Conservation (phyloP, 2,888 invertebrate genomes). For the Pheosia gnoma region DNA sequence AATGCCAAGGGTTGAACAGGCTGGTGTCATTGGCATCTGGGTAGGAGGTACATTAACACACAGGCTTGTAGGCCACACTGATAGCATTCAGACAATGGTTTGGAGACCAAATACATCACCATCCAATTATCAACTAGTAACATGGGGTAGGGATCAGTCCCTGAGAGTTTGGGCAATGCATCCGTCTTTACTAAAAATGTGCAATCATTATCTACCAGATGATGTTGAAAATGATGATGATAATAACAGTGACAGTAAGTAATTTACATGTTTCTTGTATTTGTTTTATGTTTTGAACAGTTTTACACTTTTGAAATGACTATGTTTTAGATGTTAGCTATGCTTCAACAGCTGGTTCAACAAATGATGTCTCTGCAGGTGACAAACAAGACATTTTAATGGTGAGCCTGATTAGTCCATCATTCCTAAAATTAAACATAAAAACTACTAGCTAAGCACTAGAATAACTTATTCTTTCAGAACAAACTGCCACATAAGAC, state of each 20-base stretch:
- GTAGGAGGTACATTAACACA: slow-evolving; percentile 89
- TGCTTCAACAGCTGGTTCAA: slow-evolving; percentile 71
- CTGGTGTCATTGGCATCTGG: slow-evolving; percentile 83
- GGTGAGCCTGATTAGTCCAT: slow-evolving; percentile 46
- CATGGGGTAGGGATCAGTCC: slow-evolving; percentile 98
- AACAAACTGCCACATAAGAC: slow-evolving; percentile 65
- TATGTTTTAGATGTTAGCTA: slow-evolving; percentile 70
- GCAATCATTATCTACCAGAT: slow-evolving; percentile 86
- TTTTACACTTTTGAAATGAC: neutral
- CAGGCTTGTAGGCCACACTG: slow-evolving; percentile 96
- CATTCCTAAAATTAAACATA: too few relatives aligned
- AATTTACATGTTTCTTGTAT: slow-evolving; percentile 4
- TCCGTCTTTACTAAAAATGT: slow-evolving; percentile 91
- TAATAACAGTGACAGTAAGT: slow-evolving; percentile 77
- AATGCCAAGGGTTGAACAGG: slow-evolving; percentile 90
- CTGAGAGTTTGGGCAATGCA: slow-evolving; percentile 96
- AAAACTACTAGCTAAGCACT: neutral
- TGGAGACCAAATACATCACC: slow-evolving; percentile 91
- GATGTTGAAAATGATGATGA: slow-evolving; percentile 84
- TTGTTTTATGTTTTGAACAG: neutral
- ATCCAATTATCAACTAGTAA: slow-evolving; percentile 92
- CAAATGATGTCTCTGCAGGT: slow-evolving; percentile 63
- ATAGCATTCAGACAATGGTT: slow-evolving; percentile 97
- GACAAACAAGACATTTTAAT: slow-evolving; percentile 73
- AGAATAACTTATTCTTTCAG: slow-evolving; percentile 45